Conservation (phyloP, 2,888 invertebrate genomes). For the Diplolepis rosae region DNA sequence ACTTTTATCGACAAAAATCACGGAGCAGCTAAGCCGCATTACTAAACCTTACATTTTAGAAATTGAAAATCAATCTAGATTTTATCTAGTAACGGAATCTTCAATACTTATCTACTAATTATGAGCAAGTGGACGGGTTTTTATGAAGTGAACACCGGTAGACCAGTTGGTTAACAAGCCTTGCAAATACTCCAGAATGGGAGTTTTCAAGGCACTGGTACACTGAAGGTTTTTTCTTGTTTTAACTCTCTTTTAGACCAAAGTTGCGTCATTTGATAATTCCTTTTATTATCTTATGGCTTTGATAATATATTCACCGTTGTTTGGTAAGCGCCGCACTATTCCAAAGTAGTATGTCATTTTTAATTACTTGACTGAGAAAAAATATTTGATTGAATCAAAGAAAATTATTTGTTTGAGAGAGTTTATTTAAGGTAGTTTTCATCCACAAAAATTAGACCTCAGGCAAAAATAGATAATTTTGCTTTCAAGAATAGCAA, state of each 20-base stretch:
- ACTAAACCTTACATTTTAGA: not conserved
- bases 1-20: not conserved
- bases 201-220: too few species aligned
- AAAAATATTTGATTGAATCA: too few species aligned
- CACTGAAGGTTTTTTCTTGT: too few species aligned
- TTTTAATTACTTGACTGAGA: too few species aligned
- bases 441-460: too few species aligned
- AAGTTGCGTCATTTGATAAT: not conserved
- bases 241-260: not conserved
- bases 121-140: not conserved
- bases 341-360: too few species aligned
- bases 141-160: constrained; percentile 13
- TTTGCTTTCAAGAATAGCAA: too few species aligned
- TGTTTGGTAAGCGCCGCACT: not conserved
- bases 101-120: not conserved
- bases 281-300: not conserved
- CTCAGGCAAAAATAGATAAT: too few species aligned
- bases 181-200: not conserved
- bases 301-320: not conserved
- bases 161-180: constrained; percentile 3
- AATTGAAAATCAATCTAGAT: not conserved
- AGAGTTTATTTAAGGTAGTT: too few species aligned
- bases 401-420: too few species aligned
- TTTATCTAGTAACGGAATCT: constrained; percentile 13
- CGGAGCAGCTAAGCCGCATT: not conserved